A percentile compares a stretch with the other conserved stretches of the same genome.
phyloP scores from a whole-genome alignment of 2,888 invertebrate genomes.

The Terebella lapidaria region DNA sequence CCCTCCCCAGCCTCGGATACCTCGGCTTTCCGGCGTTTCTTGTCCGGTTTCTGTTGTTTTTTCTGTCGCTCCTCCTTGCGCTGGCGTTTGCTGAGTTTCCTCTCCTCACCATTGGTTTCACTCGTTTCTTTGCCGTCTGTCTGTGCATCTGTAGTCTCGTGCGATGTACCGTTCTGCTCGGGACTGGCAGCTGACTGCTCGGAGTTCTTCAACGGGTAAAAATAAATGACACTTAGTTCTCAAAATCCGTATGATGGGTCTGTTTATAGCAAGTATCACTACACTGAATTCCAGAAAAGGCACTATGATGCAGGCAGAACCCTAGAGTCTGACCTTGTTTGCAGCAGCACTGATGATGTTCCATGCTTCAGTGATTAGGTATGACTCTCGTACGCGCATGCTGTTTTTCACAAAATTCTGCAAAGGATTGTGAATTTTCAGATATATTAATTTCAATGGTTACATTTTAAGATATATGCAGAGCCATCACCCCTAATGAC shows the following conservation, averaged over 20 bases:
- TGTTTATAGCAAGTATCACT: too few species aligned
- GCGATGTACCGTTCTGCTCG: too few species aligned
- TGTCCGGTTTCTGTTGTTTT: background rate
- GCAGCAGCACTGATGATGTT: conserved; percentile 50
- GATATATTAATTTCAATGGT: too few species aligned
- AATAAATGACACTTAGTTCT: too few species aligned
- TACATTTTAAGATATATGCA: too few species aligned
- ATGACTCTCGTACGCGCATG: conserved; percentile 58
- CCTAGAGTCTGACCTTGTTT: background rate
- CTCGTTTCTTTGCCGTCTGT: background rate
- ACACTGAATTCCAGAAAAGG: too few species aligned
- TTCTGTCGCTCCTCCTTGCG: conserved; percentile 7
- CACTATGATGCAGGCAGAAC: too few species aligned
- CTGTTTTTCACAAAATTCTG: conserved; percentile 53
- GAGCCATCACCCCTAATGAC: too few species aligned
- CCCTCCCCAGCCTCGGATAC: conserved; percentile 1
- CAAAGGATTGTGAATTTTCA: conserved; percentile 13
- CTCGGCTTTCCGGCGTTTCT: conserved; percentile 4
- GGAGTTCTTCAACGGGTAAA: too few species aligned
- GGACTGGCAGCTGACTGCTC: too few species aligned
- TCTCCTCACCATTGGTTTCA: conserved; percentile 1
- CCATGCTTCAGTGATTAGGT: conserved; percentile 67
- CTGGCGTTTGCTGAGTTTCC: conserved; percentile 10
- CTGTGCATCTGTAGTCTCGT: background rate
- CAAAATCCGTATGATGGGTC: too few species aligned